Conservation (phyloP, 2,888 invertebrate genomes). For the Hirtodrosophila alboralis region DNA sequence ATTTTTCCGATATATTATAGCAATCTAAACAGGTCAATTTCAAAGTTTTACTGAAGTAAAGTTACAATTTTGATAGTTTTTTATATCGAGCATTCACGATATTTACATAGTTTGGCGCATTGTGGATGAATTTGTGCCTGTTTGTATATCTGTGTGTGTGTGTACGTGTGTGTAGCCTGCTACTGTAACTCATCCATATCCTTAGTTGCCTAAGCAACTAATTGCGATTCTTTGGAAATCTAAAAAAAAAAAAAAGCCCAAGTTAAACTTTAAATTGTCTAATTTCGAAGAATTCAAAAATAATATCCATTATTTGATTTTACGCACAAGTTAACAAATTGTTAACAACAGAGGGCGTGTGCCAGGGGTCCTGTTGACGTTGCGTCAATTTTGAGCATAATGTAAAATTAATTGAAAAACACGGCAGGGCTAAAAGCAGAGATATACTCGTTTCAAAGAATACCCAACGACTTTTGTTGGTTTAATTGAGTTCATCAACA, state of each 20-base stretch:
- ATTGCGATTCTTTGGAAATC: conserved; percentile 8
- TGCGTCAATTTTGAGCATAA: conserved; percentile 29
- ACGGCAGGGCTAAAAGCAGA: too few species aligned
- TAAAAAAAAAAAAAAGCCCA: neutral
- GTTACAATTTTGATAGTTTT: too few species aligned
- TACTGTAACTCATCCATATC: conserved; percentile 1
- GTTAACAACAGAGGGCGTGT: conserved; percentile 26
- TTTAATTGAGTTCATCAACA: conserved; percentile 75
- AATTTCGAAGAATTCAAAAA: conserved; percentile 60
- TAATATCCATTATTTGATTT: conserved; percentile 73
- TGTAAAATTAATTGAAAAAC: conserved; percentile 66
- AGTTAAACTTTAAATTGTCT: conserved; percentile 61
- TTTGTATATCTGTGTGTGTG: conserved; percentile 4
- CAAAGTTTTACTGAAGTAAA: too few species aligned
- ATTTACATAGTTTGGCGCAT: conserved; percentile 48
- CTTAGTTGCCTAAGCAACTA: too few species aligned
- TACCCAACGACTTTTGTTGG: conserved; percentile 18
- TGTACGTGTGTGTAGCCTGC: conserved; percentile 1
- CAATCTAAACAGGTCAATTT: too few species aligned
- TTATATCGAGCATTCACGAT: too few species aligned
- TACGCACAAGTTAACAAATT: conserved; percentile 35
- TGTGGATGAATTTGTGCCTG: conserved; percentile 2
- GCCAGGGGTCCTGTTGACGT: conserved; percentile 40
- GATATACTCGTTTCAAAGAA: conserved; percentile 1
- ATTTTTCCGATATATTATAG: too few species aligned